A percentile compares a stretch with the other conserved stretches of the same genome.
These are phyloP conservation scores for Rhinoderma darwinii DNA, from an alignment of 2,113 vertebrate species.

Conservation along the genomic window DNA sequence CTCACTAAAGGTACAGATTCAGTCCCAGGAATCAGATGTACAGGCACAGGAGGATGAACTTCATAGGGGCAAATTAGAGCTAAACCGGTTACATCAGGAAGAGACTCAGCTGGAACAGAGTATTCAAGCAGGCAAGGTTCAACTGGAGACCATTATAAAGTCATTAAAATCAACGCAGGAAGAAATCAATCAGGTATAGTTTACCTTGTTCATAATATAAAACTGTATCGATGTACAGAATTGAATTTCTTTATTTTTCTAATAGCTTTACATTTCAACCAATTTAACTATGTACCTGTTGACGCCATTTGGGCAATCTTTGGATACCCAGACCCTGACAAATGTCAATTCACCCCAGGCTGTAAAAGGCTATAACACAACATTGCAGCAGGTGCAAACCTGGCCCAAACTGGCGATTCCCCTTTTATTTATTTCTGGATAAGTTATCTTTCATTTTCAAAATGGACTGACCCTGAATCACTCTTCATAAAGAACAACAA, in stretches of 20 bases:
- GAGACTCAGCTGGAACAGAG: conserved; percentile 95
- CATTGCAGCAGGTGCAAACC: no score
- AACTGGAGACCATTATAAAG: conserved; percentile 96
- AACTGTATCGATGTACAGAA: neutral
- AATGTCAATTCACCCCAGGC: no score
- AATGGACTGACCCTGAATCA: no score
- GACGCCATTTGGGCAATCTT: no score
- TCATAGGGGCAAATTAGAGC: conserved; percentile 86
- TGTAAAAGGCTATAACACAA: no score
- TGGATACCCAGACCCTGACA: no score
- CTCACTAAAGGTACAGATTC: conserved; percentile 90
- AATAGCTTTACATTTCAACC: no score
- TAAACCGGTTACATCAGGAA: conserved; percentile 90
- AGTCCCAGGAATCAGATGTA: conserved; percentile 92
- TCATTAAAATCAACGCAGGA: conserved; percentile 94
- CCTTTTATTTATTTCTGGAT: no score
- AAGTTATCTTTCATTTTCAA: no score
- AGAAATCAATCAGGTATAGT: conserved; percentile 92
- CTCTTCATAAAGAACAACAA: no score
- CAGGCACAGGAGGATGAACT: conserved; percentile 94
- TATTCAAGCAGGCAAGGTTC: conserved; percentile 90
- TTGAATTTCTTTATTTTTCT: neutral
- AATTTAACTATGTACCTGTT: no score
- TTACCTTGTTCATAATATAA: neutral
- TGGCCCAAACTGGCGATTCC: no score